Percentiles rank a stretch among this genome's conserved stretches.
These are phyloP conservation scores for Melanophora roralis DNA, from an alignment of 2,888 invertebrate species.

Conservation along the genomic window DNA sequence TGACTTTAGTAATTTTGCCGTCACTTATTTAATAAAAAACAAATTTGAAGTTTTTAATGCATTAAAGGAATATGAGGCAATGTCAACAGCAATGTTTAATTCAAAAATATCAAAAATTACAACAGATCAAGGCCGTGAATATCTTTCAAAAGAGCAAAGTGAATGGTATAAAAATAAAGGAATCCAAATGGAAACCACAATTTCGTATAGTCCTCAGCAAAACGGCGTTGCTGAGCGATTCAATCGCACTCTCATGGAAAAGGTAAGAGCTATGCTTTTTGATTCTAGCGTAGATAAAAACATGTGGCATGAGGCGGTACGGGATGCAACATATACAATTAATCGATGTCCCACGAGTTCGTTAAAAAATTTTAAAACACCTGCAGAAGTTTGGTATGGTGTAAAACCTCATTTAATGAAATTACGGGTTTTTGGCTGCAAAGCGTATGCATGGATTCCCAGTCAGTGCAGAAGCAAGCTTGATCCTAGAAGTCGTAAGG, in stretches of 20 bases:
- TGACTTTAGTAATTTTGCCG: slow-evolving; percentile 21
- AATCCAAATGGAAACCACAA: slow-evolving; percentile 58
- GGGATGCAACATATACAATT: slow-evolving; percentile 18
- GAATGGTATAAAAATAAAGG: slow-evolving; percentile 62
- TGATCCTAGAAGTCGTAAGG: slow-evolving; percentile 11
- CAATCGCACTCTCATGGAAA: background rate
- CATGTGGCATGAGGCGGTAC: slow-evolving; percentile 23
- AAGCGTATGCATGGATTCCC: slow-evolving; percentile 31
- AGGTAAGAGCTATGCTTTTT: slow-evolving; percentile 7
- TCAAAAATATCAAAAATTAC: slow-evolving; percentile 42
- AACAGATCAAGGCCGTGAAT: slow-evolving; percentile 64
- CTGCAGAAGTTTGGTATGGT: slow-evolving; percentile 18
- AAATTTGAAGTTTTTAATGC: slow-evolving; percentile 30
- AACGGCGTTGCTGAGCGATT: slow-evolving; percentile 42
- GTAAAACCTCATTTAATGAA: slow-evolving; percentile 18
- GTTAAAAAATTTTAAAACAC: slow-evolving; percentile 4
- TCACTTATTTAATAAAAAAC: slow-evolving; percentile 16
- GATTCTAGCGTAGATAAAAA: slow-evolving; percentile 33
- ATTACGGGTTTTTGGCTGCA: slow-evolving; percentile 12
- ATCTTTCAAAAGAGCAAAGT: slow-evolving; percentile 60
- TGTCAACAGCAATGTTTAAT: slow-evolving; percentile 35
- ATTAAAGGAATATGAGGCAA: slow-evolving; percentile 26
- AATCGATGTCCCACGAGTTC: slow-evolving; percentile 38
- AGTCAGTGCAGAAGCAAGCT: slow-evolving; percentile 19
- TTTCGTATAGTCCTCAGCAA: slow-evolving; percentile 31